phyloP scores from a whole-genome alignment of 2,797 vertebrate species.

The Bucorvus abyssinicus region DNA sequence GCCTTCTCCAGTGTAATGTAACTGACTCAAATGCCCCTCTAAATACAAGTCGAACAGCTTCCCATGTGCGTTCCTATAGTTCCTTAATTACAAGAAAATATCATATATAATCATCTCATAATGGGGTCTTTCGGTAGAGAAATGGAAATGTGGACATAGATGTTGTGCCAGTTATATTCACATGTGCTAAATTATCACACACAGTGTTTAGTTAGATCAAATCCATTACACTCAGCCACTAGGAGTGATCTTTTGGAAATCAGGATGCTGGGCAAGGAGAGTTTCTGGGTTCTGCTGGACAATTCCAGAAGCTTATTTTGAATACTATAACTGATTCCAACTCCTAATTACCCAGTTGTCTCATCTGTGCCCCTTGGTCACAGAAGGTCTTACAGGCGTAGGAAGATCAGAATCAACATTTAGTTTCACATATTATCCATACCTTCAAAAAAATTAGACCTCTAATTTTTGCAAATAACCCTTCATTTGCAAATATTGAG shows the following conservation, averaged over 20 bases:
- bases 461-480: neutral
- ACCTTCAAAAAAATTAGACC: neutral
- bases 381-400: neutral
- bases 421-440: neutral
- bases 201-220: neutral
- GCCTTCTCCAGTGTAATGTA: neutral
- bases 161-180: neutral
- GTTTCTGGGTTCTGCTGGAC: neutral
- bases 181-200: neutral
- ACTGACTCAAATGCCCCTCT: neutral
- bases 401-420: neutral
- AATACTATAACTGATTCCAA: neutral
- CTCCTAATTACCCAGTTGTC: neutral
- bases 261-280: neutral
- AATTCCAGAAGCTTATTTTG: neutral
- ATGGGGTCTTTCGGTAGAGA: neutral
- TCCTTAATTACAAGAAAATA: neutral
- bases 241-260: neutral
- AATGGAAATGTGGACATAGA: neutral
- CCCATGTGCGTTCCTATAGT: neutral
- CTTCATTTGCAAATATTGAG: neutral
- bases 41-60: neutral
- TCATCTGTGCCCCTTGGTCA: neutral
- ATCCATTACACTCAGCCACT: neutral
- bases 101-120: neutral